Percentiles rank a stretch among this genome's conserved stretches.
Conservation (phyloP, 2,797 vertebrate genomes). For the Pipistrellus pygmaeus region DNA sequence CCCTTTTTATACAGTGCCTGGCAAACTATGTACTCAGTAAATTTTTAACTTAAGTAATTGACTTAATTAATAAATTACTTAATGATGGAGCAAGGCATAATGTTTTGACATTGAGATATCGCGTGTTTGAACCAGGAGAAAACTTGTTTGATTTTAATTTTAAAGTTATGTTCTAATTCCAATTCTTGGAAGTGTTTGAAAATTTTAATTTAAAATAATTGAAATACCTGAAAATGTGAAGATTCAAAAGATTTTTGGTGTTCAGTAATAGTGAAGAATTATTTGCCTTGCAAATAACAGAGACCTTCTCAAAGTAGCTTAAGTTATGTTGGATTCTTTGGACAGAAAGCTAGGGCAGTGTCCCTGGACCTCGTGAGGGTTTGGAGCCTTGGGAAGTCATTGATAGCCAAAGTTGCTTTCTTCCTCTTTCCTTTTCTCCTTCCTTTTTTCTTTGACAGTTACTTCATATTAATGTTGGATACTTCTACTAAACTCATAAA, state of each 20-base stretch:
- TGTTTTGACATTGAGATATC: not conserved
- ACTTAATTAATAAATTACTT: not conserved
- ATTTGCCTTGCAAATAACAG: conserved; percentile 21
- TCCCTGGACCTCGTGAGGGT: not conserved
- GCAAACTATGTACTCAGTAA: not conserved
- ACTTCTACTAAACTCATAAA: not conserved
- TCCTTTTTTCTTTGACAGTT: not conserved
- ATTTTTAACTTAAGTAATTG: conserved; percentile 14
- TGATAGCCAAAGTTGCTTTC: not conserved
- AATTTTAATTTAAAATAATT: not conserved
- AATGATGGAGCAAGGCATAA: not conserved
- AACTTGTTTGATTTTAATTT: conserved; percentile 60
- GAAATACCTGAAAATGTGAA: not conserved
- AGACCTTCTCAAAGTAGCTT: not conserved
- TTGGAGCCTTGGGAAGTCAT: not conserved
- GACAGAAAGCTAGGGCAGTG: not conserved
- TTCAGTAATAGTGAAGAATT: not conserved
- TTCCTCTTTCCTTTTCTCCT: not conserved
- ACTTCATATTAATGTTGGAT: not conserved
- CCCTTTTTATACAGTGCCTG: not conserved
- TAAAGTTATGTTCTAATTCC: conserved; percentile 34
- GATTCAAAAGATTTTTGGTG: conserved; percentile 17
- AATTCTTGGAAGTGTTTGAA: not conserved
- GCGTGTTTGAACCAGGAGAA: conserved; percentile 51
- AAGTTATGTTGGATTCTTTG: not conserved